These are phyloP conservation scores for Orchestia grillus DNA, from an alignment of 1,140 invertebrate species.

Conservation along the genomic window DNA sequence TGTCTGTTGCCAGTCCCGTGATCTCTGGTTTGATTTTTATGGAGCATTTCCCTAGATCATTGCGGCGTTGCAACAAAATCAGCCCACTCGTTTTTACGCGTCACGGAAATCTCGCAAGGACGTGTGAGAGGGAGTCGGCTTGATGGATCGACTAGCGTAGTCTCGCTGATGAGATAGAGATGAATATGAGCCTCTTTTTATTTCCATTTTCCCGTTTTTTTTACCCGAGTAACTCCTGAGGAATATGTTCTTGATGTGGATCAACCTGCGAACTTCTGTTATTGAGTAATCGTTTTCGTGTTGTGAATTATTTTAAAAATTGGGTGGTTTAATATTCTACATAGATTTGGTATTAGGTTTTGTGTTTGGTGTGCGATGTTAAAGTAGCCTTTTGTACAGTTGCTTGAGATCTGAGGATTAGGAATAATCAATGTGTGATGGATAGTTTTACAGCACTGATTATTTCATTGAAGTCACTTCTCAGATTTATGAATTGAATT, in stretches of 20 bases:
- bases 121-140: not conserved
- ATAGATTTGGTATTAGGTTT: no score
- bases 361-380: no score
- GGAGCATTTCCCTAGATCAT: not conserved
- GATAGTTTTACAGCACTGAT: no score
- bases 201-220: not conserved
- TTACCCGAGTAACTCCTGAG: not conserved
- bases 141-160: not conserved
- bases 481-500: no score
- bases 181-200: not conserved
- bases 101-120: constrained; percentile 18
- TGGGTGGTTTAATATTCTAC: no score
- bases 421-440: no score
- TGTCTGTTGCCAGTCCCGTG: not conserved
- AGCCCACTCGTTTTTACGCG: not conserved
- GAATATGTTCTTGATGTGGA: not conserved
- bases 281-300: not conserved
- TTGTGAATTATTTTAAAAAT: no score
- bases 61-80: not conserved
- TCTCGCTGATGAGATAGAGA: constrained; percentile 17
- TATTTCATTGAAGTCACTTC: no score
- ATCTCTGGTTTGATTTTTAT: not conserved
- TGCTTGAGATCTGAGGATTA: no score
- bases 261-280: not conserved
- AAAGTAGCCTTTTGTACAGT: no score